Base-by-base conservation (phyloP, 2,888 invertebrate genomes). In the Leptarthrus brevirostris region DNA sequence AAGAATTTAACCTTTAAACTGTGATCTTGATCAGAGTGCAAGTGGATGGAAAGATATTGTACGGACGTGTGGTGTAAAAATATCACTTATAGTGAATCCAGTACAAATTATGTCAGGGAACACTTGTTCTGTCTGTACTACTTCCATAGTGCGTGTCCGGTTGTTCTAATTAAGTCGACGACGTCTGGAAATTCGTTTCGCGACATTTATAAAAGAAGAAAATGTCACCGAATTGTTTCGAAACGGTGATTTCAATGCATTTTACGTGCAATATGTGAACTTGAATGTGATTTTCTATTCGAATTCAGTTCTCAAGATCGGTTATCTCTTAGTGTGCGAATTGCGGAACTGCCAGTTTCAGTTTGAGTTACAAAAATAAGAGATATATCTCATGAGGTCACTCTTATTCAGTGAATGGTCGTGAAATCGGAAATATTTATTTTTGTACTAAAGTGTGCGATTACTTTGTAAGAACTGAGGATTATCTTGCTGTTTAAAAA, bases 341-440 rank as follows among this genome's bases (percentile, higher is more conserved):
- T 34, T 12, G 16, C 34, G 49, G 69, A 52, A 52, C 52, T 49
- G 52, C 34, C 34, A 52, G 20, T 52, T 22, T 52, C 52, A 34
- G 69, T 52, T 22, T 52, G 30, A 34, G 69, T 69, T 69, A 52
- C 52, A 3, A 69, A 69, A 69, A 69, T 69, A 69, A 69, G 40
- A 69, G 69, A 69, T 52, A 22, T 34, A 14, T 52, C 69, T 30
- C 30, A 30, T 49, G 69, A 69, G 52, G 34, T 69, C 69, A 52
- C 52, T 69, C 52, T 52, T 69, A 34, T 52, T 69, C 40, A 52
- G 69, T 52, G 34, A 52, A 20, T 36, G 52, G 26, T 69, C 52
- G 18, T 69, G 69, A 69, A 52, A 52, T 69, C 49, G 30, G 52
- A 69, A 52, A 52, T 69, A 34, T 69, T 69, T 69, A 69, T 69